Evolutionary conservation across 1,140 invertebrate species (phyloP).

Genomic region (Drosophila pruinosa): DNA sequence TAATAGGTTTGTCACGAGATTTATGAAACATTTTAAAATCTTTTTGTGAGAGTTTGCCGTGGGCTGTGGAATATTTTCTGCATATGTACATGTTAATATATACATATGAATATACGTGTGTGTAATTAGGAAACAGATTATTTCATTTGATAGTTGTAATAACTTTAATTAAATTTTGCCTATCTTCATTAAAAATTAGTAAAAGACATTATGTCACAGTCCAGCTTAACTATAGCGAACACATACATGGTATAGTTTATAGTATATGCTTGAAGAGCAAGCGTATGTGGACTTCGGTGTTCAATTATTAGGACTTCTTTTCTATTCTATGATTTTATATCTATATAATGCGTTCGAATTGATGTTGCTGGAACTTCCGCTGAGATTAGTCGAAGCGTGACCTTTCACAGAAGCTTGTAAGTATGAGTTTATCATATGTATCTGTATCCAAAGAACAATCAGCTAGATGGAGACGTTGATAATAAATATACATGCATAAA

Average conservation of each 20-base stretch:
- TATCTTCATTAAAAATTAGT: background rate
- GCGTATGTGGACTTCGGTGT: background rate
- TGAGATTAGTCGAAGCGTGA: constrained; percentile 52
- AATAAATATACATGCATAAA: constrained; percentile 53
- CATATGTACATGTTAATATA: background rate
- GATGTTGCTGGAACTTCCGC: constrained; percentile 49
- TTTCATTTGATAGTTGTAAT: background rate
- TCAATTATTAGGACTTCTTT: background rate
- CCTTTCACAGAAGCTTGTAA: constrained; percentile 35
- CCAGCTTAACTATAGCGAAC: background rate
- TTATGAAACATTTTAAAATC: constrained; percentile 1
- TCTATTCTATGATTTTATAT: constrained; percentile 19
- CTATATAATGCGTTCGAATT: constrained; percentile 36
- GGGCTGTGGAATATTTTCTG: background rate
- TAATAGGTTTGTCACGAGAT: constrained; percentile 39
- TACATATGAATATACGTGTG: no score
- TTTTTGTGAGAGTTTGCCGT: background rate
- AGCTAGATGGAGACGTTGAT: constrained; percentile 35
- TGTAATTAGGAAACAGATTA: background rate
- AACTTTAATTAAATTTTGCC: background rate
- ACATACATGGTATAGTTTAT: no score
- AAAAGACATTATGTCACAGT: background rate
- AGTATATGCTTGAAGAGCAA: background rate
- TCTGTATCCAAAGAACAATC: constrained; percentile 17
- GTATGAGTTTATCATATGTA: background rate